A percentile compares a stretch with the other conserved stretches of the same genome.
Conservation (phyloP, 2,113 vertebrate species). For the Mesoclemmys tuberculata region DNA sequence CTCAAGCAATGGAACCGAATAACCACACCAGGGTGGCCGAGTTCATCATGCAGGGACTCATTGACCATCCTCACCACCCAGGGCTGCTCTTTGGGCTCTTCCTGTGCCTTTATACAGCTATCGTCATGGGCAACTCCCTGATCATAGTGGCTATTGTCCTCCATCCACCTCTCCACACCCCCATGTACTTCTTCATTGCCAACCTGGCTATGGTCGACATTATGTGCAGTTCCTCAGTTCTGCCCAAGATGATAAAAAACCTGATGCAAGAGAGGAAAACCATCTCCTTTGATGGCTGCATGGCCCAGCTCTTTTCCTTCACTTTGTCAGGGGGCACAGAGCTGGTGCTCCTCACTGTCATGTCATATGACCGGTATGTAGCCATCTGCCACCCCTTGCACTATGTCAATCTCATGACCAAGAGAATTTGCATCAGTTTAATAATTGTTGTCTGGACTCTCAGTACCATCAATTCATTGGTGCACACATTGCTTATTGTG, state of each 20-base stretch:
- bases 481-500: conserved; percentile 21
- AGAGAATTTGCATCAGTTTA: not conserved
- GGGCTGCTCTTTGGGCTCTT: too few relatives aligned
- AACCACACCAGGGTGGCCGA: not conserved
- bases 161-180: not conserved
- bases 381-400: conserved; percentile 28
- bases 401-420: not conserved
- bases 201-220: conserved; percentile 46
- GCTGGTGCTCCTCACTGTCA: conserved; percentile 11
- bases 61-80: not conserved
- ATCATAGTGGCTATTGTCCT: too few relatives aligned
- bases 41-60: not conserved
- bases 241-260: conserved; percentile 30
- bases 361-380: conserved; percentile 44
- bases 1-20: not conserved
- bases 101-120: too few relatives aligned
- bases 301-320: conserved; percentile 40
- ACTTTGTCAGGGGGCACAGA: not conserved
- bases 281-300: conserved; percentile 36
- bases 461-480: not conserved
- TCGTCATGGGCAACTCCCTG: too few relatives aligned
- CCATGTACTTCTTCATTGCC: conserved; percentile 35
- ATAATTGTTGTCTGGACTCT: not conserved
- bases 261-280: not conserved
- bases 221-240: not conserved